Evolutionary conservation across 2,888 invertebrate genomes (phyloP).

Genomic region (Taenaris catops): DNA sequence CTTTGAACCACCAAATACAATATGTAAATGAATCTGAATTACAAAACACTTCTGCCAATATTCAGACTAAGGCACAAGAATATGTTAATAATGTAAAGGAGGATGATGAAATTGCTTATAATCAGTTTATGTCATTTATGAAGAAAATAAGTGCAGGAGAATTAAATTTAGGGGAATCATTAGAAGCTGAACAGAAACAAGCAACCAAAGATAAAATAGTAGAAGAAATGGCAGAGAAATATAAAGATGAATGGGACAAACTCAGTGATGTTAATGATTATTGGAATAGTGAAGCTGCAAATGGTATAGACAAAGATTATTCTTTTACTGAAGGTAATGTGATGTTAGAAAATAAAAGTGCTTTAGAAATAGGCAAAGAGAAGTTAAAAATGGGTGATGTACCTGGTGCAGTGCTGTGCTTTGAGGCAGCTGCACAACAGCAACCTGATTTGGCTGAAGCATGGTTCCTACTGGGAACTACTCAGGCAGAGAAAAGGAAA

Average conservation of each 20-base stretch:
- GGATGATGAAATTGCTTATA: conserved; percentile 86
- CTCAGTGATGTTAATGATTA: conserved; percentile 82
- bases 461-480: conserved; percentile 93
- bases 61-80: conserved; percentile 78
- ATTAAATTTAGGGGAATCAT: conserved; percentile 70
- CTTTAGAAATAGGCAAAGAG: conserved; percentile 92
- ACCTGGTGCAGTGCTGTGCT: conserved; percentile 96
- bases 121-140: conserved; percentile 93
- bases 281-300: conserved; percentile 82
- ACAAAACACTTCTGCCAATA: conserved; percentile 40
- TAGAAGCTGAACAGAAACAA: conserved; percentile 54
- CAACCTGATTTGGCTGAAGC: conserved; percentile 88
- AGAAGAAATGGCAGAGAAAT: conserved; percentile 79
- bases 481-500: conserved; percentile 99
- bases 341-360: conserved; percentile 86
- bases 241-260: conserved; percentile 89
- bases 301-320: conserved; percentile 83
- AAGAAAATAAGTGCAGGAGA: conserved; percentile 86
- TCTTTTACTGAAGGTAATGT: conserved; percentile 92
- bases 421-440: conserved; percentile 96
- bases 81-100: conserved; percentile 77
- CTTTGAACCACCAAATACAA: conserved; percentile 55
- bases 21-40: conserved; percentile 58
- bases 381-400: conserved; percentile 93
- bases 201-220: conserved; percentile 59